A percentile compares a stretch with the other conserved stretches of the same genome.
Evolutionary conservation across 2,797 vertebrate species (phyloP).

Genomic region (Peromyscus attwateri): DNA sequence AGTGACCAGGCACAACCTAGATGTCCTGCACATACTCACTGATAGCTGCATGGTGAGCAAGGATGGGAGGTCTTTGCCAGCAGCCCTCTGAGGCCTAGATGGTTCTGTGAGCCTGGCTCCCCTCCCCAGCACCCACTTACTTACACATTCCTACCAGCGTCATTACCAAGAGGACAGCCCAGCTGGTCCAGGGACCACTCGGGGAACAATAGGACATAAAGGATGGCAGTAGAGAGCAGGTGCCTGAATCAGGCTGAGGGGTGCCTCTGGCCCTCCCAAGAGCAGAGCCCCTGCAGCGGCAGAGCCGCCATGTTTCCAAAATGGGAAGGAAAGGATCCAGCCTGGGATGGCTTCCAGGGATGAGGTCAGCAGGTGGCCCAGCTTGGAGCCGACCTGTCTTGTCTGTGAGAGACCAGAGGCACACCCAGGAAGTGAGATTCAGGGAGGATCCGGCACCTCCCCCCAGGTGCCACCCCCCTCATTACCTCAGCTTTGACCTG

Average conservation of each 20-base stretch:
- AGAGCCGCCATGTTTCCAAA: background rate
- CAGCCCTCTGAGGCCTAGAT: background rate
- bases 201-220: background rate
- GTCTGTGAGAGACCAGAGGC: background rate
- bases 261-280: background rate
- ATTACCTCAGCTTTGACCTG: background rate
- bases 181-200: no score
- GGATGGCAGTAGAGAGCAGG: background rate
- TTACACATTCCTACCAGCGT: background rate
- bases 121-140: accelerated
- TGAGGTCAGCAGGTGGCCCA: conserved; percentile 56
- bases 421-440: conserved; percentile 24
- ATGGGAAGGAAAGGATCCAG: background rate
- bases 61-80: background rate
- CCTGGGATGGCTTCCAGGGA: background rate
- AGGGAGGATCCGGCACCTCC: background rate
- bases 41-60: background rate
- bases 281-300: background rate
- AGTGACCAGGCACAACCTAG: accelerated
- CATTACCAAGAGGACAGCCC: no score
- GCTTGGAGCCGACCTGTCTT: conserved; percentile 30
- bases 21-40: background rate
- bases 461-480: background rate
- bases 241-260: background rate
- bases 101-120: background rate